These are phyloP conservation scores for Ectemnius lituratus DNA, from an alignment of 2,888 invertebrate species.

Conservation along the genomic window DNA sequence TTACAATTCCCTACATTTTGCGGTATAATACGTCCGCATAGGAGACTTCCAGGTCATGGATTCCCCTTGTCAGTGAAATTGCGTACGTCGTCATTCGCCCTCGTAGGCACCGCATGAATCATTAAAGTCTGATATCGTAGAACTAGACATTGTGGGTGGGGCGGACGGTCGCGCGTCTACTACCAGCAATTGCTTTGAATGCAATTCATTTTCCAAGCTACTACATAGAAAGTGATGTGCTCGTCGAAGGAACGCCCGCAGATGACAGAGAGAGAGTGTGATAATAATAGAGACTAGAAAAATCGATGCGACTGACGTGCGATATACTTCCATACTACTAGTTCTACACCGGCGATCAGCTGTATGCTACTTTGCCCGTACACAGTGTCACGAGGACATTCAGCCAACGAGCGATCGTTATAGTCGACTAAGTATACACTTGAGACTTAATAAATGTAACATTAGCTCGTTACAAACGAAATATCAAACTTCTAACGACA, in stretches of 20 bases:
- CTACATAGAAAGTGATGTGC: not conserved
- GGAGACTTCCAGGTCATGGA: too few species aligned
- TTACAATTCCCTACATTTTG: too few species aligned
- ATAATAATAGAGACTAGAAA: conserved; percentile 18
- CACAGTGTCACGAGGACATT: not conserved
- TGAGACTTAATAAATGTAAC: too few species aligned
- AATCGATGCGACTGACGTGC: conserved; percentile 31
- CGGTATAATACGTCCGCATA: too few species aligned
- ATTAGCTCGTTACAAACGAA: too few species aligned
- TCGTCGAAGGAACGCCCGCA: not conserved
- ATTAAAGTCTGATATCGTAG: conserved; percentile 6
- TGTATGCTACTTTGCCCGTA: not conserved
- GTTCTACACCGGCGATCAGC: not conserved
- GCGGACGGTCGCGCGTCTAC: too few species aligned
- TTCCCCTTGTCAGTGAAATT: not conserved
- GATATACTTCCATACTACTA: not conserved
- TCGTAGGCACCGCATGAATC: conserved; percentile 6
- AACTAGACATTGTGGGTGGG: too few species aligned
- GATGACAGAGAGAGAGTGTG: not conserved
- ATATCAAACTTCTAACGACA: too few species aligned
- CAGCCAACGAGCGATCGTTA: not conserved
- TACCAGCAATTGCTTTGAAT: not conserved
- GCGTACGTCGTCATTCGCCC: not conserved
- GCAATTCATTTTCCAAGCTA: not conserved
- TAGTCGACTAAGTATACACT: not conserved